These are phyloP conservation scores for Epinephelus moara DNA, from an alignment of 2,113 vertebrate species.

Conservation along the genomic window DNA sequence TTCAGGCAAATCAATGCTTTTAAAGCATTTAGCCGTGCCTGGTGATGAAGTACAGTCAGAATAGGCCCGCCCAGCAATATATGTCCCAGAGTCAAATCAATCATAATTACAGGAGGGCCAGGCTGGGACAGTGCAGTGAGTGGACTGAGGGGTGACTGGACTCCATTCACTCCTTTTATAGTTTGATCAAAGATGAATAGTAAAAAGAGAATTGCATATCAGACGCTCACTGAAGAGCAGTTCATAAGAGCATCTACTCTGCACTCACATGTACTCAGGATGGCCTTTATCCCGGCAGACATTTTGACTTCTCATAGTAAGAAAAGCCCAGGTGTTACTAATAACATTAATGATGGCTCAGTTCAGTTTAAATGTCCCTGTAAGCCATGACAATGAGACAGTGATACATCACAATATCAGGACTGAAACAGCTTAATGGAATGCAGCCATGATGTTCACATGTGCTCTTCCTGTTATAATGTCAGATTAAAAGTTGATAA, in stretches of 20 bases:
- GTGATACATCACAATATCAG: not conserved
- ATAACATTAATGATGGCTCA: not conserved
- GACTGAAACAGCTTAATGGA: not conserved
- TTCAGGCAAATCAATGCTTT: conserved; percentile 98
- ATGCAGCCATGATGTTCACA: not conserved
- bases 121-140: conserved; percentile 54
- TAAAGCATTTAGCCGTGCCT: conserved; percentile 95
- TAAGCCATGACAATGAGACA: not conserved
- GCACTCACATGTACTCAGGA: not conserved
- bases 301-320: not conserved
- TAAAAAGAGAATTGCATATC: conserved; percentile 55
- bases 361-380: not conserved
- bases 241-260: conserved; percentile 5
- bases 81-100: conserved; percentile 83
- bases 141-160: conserved; percentile 56
- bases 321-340: not conserved
- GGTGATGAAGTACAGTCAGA: conserved; percentile 97
- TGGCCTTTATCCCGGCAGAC: conserved; percentile 2
- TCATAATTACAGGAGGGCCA: conserved; percentile 76
- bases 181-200: conserved; percentile 73
- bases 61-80: conserved; percentile 93
- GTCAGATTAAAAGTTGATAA: not conserved
- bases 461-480: not conserved
- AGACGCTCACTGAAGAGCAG: conserved; percentile 15
- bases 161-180: conserved; percentile 73